phyloP scores from a whole-genome alignment of 2,113 vertebrate species.

The Eublepharis macularius region DNA sequence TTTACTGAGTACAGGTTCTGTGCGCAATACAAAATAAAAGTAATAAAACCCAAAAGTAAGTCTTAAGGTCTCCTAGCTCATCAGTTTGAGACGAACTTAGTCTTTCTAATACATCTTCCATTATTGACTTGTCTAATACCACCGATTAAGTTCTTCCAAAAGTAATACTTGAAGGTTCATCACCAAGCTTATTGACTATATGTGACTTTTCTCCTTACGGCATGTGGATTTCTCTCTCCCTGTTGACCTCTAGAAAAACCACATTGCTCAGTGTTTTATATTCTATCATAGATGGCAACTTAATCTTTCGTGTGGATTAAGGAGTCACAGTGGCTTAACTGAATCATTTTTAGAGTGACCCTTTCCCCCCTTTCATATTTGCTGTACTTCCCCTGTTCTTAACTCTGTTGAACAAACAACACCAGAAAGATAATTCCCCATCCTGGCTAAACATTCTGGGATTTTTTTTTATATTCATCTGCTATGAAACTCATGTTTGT shows the following conservation, averaged over 20 bases:
- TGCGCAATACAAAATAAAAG: conserved; percentile 36
- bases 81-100: conserved; percentile 11
- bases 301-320: conserved; percentile 14
- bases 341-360: background rate
- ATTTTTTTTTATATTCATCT: background rate
- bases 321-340: background rate
- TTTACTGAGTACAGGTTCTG: conserved; percentile 14
- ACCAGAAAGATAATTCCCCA: background rate
- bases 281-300: background rate
- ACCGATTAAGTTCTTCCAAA: conserved; percentile 49
- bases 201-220: background rate
- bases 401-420: conserved; percentile 5
- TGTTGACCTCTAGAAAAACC: background rate
- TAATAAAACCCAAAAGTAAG: conserved; percentile 50
- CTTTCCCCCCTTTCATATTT: background rate
- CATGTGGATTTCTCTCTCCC: conserved; percentile 31
- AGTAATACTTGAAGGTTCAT: conserved; percentile 38
- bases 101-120: conserved; percentile 12
- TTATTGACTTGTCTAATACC: conserved; percentile 30
- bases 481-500: background rate
- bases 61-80: conserved; percentile 25
- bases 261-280: background rate
- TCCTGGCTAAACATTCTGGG: background rate
- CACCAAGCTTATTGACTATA: conserved; percentile 13
- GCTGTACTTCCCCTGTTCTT: conserved; percentile 2